phyloP scores from a whole-genome alignment of 2,888 invertebrate genomes.

The Gastrophysa polygoni region DNA sequence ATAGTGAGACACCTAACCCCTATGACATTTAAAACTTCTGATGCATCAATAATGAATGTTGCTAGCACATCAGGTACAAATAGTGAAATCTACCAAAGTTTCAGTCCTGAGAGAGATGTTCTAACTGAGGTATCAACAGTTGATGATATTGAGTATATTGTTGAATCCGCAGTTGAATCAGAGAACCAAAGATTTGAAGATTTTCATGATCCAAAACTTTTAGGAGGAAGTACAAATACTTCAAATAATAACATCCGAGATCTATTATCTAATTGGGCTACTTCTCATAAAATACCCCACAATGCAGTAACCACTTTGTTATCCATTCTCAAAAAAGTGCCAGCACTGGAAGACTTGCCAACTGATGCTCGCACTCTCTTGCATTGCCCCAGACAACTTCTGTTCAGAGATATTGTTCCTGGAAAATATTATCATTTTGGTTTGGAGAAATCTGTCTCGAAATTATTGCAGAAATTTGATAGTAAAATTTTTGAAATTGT shows the following conservation, averaged over 20 bases:
- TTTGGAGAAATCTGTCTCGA: slow-evolving; percentile 10
- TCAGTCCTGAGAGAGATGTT: slow-evolving; percentile 3
- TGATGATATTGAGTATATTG: too few species aligned
- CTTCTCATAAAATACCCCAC: not conserved
- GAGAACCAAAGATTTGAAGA: not conserved
- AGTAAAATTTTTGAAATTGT: slow-evolving; percentile 3
- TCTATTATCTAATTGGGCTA: not conserved
- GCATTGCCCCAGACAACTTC: slow-evolving; percentile 19
- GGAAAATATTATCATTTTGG: too few species aligned
- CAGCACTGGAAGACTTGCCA: slow-evolving; percentile 16
- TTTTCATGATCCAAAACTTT: not conserved
- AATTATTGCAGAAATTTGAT: slow-evolving; percentile 3
- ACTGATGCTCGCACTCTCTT: slow-evolving; percentile 23
- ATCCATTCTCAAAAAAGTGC: not conserved
- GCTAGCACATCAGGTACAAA: slow-evolving; percentile 1
- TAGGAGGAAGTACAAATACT: not conserved
- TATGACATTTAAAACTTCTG: not conserved
- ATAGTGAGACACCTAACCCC: not conserved
- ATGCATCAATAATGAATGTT: not conserved
- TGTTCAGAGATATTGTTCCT: slow-evolving; percentile 4
- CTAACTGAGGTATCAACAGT: too few species aligned
- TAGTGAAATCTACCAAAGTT: not conserved
- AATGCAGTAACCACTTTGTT: slow-evolving; percentile 1
- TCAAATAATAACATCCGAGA: slow-evolving; percentile 2
- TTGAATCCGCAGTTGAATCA: not conserved